Base-by-base conservation (phyloP, 2,797 vertebrate genomes). In the Coendou prehensilis region DNA sequence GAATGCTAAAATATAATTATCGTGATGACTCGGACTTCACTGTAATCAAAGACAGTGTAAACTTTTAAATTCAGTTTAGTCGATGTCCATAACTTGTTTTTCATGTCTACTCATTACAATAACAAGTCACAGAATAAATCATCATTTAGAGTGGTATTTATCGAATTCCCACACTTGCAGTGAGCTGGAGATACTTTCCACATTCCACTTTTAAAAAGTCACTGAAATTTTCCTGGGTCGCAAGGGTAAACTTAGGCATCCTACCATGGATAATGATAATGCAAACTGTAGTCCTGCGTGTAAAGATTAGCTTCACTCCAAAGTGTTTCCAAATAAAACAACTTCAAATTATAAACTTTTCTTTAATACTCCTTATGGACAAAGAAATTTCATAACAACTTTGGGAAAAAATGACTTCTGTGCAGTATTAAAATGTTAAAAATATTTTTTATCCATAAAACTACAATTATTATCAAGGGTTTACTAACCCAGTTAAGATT, bases 151-250 rank as follows among this genome's bases (percentile, higher is more conserved):
- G 47, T 14, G 56, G 67, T 94, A 91, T 75, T 95, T 94, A 96
- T 83, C 64, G 33, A 78, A 97, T 97, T 97, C 96, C 92, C 92
- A 84, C 71, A 91, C 80, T 94, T 76, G 69, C 41, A 80, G 73
- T 54, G 73, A 98, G 47, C 57, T 95, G 61, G 88, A 98, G 95
- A 79, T 57, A 86, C 71, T 92, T 37, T 93, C 1, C 93, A 97
- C 89, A 71, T 95, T 93, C 80, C 92, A 95, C 82, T 97, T 87
- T 50, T 79, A 79, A 95, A 86, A 97, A 97, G 67, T 95, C 78
- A 97, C 84, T 96, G 83, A 95, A 96, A 93, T 83, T 95, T 87
- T 91, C 97, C 96, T 98, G 96, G 92, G 96, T 96, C 95, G 89
- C 81, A 67, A 57, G 50, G 76, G 61, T 90, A 97, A 96, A 87